Evolutionary conservation across 2,888 invertebrate genomes (phyloP).

Genomic region (Athetis lepigone): DNA sequence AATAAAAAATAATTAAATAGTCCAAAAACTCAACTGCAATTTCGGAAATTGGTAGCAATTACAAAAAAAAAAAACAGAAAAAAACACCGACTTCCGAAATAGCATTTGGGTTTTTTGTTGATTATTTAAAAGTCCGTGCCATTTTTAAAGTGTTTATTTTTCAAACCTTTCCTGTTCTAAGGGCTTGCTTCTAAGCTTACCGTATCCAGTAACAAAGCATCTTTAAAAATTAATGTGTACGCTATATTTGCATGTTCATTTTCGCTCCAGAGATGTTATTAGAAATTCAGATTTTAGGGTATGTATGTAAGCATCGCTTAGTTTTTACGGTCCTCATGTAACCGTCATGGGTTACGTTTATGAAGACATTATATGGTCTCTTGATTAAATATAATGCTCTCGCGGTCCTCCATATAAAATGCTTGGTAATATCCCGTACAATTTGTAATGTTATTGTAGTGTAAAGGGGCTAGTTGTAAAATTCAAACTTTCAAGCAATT

Average conservation of each 20-base stretch:
- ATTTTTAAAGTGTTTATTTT: no score
- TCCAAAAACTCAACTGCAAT: no score
- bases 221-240: constrained; percentile 78
- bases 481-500: no score
- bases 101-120: no score
- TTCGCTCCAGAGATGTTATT: constrained; percentile 82
- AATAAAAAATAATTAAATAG: no score
- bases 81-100: no score
- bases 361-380: constrained; percentile 65
- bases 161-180: background rate
- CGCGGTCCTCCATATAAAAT: constrained; percentile 36
- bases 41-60: no score
- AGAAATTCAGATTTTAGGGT: constrained; percentile 86
- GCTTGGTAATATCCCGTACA: constrained; percentile 31
- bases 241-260: constrained; percentile 85
- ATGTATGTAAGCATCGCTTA: constrained; percentile 75
- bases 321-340: constrained; percentile 79
- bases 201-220: constrained; percentile 67
- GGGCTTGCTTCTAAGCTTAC: constrained; percentile 8
- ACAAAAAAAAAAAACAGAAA: no score
- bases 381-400: constrained; percentile 66
- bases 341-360: constrained; percentile 66
- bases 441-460: constrained; percentile 40
- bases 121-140: no score
- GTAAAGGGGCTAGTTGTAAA: constrained; percentile 10